A percentile compares a stretch with the other conserved stretches of the same genome.
These are phyloP conservation scores for Pteropus rufus DNA, from an alignment of 2,797 vertebrate genomes.

Conservation along the genomic window DNA sequence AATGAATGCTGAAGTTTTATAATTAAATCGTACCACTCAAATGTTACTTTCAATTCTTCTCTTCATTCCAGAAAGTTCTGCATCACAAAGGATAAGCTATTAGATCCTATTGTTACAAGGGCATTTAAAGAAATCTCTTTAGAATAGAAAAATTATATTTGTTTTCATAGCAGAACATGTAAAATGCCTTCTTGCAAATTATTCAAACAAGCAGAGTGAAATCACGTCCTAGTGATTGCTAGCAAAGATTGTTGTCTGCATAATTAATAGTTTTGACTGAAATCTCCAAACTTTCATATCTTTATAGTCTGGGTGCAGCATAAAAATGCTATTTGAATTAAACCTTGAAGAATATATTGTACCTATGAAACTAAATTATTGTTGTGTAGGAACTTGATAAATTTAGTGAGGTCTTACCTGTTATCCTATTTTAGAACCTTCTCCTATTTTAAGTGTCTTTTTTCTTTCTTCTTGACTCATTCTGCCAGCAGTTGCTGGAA, in stretches of 20 bases:
- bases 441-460: not conserved
- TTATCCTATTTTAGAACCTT: not conserved
- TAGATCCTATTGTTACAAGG: not conserved
- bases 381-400: not conserved
- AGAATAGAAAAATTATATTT: slow-evolving; percentile 47
- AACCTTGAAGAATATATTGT: not conserved
- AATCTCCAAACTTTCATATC: not conserved
- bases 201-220: not conserved
- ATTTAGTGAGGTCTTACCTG: not conserved
- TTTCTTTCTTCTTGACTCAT: not conserved
- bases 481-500: not conserved
- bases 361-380: not conserved
- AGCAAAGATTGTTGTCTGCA: slow-evolving; percentile 13
- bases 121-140: not conserved
- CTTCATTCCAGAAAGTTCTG: slow-evolving; percentile 11
- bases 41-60: slow-evolving; percentile 15
- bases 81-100: slow-evolving; percentile 8
- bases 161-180: not conserved
- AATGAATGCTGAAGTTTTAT: slow-evolving; percentile 49
- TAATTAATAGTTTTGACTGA: slow-evolving; percentile 10
- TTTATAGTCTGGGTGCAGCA: not conserved
- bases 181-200: slow-evolving; percentile 19
- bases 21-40: slow-evolving; percentile 3
- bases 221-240: not conserved
- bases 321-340: slow-evolving; percentile 36